Conservation (phyloP, 2,888 invertebrate species). For the Rhyacophila evoluta region DNA sequence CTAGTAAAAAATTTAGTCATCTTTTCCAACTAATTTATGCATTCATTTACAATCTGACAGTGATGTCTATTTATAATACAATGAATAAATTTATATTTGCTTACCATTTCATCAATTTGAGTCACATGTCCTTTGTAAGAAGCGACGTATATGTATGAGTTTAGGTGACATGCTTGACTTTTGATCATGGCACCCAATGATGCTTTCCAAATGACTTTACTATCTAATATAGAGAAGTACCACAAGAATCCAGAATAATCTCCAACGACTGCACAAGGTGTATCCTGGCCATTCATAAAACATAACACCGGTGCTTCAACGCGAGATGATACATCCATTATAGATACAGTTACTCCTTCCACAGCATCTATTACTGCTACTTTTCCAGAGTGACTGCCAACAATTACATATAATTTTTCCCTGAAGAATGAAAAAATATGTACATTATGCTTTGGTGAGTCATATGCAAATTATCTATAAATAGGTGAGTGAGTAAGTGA, state of each 20-base stretch:
- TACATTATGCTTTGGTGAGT: too few relatives aligned
- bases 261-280: constrained; percentile 71
- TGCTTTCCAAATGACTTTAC: constrained; percentile 72
- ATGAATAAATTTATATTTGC: not conserved
- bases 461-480: too few relatives aligned
- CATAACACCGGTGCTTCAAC: constrained; percentile 78
- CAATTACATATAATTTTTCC: constrained; percentile 66
- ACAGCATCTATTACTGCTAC: constrained; percentile 72
- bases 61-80: too few relatives aligned
- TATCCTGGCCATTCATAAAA: constrained; percentile 56
- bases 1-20: too few relatives aligned
- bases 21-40: too few relatives aligned
- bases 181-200: constrained; percentile 75
- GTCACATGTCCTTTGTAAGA: constrained; percentile 79
- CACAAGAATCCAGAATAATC: constrained; percentile 82
- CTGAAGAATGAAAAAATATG: constrained; percentile 56
- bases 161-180: constrained; percentile 65
- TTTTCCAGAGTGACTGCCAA: constrained; percentile 82
- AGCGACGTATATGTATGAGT: constrained; percentile 72
- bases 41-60: too few relatives aligned
- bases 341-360: constrained; percentile 68
- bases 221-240: constrained; percentile 68
- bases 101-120: constrained; percentile 70
- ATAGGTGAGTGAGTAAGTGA: too few relatives aligned
- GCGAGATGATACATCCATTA: constrained; percentile 72